Evolutionary conservation across 2,113 vertebrate species (phyloP).

Genomic region (Heterocephalus glaber): DNA sequence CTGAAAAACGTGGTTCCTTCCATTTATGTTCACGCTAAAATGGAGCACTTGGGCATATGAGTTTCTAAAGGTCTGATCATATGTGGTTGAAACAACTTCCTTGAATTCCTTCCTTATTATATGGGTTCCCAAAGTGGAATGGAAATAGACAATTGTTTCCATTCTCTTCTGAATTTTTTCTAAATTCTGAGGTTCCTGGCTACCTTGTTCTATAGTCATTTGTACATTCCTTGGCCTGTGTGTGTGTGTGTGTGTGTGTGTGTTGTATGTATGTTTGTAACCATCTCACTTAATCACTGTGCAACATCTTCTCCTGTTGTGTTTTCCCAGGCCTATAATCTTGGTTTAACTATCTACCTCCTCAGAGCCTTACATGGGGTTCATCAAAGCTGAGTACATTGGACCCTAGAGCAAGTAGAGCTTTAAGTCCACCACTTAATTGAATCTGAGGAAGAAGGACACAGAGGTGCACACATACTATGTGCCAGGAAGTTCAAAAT

Average conservation of each 20-base stretch:
- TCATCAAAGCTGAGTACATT: neutral
- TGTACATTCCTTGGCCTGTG: neutral
- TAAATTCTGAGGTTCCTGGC: neutral
- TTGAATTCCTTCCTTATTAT: constrained; percentile 22
- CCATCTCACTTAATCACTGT: neutral
- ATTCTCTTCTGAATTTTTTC: neutral
- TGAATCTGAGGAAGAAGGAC: neutral
- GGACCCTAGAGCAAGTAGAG: neutral
- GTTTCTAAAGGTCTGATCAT: neutral
- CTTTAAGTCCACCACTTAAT: neutral
- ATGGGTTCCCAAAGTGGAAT: neutral
- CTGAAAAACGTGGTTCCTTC: neutral
- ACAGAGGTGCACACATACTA: neutral
- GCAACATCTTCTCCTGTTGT: neutral
- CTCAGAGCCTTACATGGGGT: neutral
- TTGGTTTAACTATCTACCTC: neutral
- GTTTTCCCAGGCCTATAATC: neutral
- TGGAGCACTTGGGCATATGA: neutral
- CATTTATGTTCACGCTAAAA: neutral
- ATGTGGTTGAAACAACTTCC: neutral
- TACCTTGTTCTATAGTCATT: constrained; percentile 25
- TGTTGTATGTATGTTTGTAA: neutral
- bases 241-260: neutral
- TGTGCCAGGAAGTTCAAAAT: neutral
- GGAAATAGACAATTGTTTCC: neutral